A percentile compares a stretch with the other conserved stretches of the same genome.
phyloP scores from a whole-genome alignment of 2,888 invertebrate species.

The Amphipoea lucens region DNA sequence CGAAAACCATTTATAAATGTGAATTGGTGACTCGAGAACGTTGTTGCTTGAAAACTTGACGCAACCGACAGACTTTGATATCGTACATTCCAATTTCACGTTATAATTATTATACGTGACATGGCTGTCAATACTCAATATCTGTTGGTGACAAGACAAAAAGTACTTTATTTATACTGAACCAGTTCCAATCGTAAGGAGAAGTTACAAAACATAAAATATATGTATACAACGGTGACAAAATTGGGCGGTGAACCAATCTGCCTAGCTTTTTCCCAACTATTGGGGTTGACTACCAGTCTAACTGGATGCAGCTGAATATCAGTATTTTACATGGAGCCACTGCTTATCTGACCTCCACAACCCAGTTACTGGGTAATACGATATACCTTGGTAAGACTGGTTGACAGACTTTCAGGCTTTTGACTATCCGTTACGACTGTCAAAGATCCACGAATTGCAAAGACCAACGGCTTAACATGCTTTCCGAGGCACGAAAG shows the following conservation, averaged over 20 bases:
- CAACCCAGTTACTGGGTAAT: too few relatives aligned
- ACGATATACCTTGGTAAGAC: too few relatives aligned
- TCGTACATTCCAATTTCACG: not conserved
- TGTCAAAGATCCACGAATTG: too few relatives aligned
- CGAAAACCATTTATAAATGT: not conserved
- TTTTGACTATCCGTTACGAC: too few relatives aligned
- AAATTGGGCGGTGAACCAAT: not conserved
- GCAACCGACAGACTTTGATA: not conserved
- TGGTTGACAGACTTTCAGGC: too few relatives aligned
- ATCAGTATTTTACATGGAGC: too few relatives aligned
- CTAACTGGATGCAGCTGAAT: too few relatives aligned
- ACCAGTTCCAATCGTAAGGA: not conserved
- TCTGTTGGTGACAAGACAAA: not conserved
- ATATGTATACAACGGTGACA: not conserved
- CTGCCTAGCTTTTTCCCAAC: too few relatives aligned
- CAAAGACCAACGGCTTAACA: too few relatives aligned
- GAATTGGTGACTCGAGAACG: not conserved
- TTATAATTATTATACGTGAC: not conserved
- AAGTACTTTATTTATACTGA: not conserved
- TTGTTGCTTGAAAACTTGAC: constrained; percentile 20
- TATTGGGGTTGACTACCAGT: too few relatives aligned
- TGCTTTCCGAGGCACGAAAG: too few relatives aligned
- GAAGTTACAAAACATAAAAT: not conserved
- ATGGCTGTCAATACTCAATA: constrained; percentile 4
- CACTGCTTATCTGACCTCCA: too few relatives aligned